Conservation (phyloP, 2,888 invertebrate species). For the Atethmia centrago region DNA sequence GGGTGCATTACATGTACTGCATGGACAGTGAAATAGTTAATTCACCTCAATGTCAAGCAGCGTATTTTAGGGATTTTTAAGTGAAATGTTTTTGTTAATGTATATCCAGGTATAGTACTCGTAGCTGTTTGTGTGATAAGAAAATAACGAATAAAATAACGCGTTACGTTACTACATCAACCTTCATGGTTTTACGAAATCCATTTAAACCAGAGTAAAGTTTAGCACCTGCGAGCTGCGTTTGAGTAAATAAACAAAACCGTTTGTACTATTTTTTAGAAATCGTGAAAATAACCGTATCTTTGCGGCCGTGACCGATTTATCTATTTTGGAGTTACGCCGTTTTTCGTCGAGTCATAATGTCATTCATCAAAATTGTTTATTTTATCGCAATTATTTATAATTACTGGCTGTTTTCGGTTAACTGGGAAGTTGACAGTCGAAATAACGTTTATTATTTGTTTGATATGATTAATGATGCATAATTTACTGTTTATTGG, state of each 20-base stretch:
- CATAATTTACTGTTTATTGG: constrained; percentile 19
- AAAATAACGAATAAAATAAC: constrained; percentile 15
- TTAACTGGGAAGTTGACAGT: constrained; percentile 52
- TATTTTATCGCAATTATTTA: constrained; percentile 58
- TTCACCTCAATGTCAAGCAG: background rate
- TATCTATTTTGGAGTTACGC: constrained; percentile 34
- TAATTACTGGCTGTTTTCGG: constrained; percentile 55
- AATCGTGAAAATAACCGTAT: constrained; percentile 40
- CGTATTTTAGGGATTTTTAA: background rate
- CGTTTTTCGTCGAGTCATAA: constrained; percentile 32
- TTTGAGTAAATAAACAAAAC: constrained; percentile 53
- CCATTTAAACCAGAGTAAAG: constrained; percentile 28
- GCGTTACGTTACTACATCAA: constrained; percentile 19
- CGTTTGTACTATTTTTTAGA: constrained; percentile 28
- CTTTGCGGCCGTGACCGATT: constrained; percentile 61
- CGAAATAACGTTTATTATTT: constrained; percentile 43
- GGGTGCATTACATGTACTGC: no score
- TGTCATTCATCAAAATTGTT: constrained; percentile 52
- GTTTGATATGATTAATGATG: constrained; percentile 51
- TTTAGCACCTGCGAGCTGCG: constrained; percentile 51
- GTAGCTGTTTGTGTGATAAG: constrained; percentile 9
- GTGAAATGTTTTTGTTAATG: background rate
- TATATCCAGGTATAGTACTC: background rate
- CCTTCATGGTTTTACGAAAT: constrained; percentile 26
- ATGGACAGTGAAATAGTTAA: background rate